Base-by-base conservation (phyloP, 2,888 invertebrate species). In the Drosophila niveifrons region DNA sequence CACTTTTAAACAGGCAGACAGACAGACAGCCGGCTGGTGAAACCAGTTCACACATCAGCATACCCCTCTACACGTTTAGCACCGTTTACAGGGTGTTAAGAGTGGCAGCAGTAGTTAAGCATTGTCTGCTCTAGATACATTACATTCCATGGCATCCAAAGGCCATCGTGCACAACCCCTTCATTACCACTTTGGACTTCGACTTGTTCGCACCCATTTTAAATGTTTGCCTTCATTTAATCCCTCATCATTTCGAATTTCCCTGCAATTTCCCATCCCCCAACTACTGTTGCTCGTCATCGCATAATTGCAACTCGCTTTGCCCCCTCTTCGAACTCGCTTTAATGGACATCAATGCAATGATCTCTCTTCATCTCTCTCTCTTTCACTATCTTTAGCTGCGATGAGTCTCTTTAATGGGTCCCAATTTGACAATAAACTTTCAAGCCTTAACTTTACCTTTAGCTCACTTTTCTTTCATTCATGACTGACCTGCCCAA, bases 171-270 rank as follows among this genome's bases (percentile, higher is more conserved):
- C 34, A 17, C 10, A n/a, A 18, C 67, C 72, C 84, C 69, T 51
- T 84, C 46, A 83, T 83, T 78, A 70, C 50, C 58, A 55, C 56
- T 59, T 55, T 29, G 29, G 55, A 55, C 56, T 59, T 55, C 31
- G 29, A 57, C 53, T 66, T 61, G 63, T 67, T 79, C 84, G 72
- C 83, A 86, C 83, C 82, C 84, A 68, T 46, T 31, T 57, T 58
- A 77, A 76, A 62, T 68, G 65, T 15, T 47, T 62, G 46, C 41
- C 51, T 29, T 55, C 7, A 4, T 68, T 61, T 70, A 81, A 81
- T 83, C 79, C 81, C 64, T 79, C 18, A 75, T 13, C 39, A 41
- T 41, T 41, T n/a, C n/a, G n/a, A n/a, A n/a, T n/a, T n/a, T 41
- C 39, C 11, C 57, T 71, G 64, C 66, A 82, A 80, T 82, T 82